Base-by-base conservation (phyloP, 2,797 vertebrate species). In the Toxotes lorentzi region DNA sequence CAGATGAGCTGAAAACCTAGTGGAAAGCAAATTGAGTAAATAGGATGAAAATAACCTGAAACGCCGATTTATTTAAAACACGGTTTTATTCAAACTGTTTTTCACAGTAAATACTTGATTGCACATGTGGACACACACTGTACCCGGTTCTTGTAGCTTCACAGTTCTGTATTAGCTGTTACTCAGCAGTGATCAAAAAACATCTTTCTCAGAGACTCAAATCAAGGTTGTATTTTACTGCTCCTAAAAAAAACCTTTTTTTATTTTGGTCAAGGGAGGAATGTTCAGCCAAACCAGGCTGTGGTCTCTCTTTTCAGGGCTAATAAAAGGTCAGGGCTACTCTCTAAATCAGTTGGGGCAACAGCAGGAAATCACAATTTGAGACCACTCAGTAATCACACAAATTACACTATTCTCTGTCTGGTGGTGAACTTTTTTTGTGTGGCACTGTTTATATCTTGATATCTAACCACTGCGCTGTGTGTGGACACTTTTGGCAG, bases 351-450 rank as follows among this genome's bases (percentile, higher is more conserved):
- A 90, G 86, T 85, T 70, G 86, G 66, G 78, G 64, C 79, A 86
- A 83, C 72, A 85, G 81, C 82, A 85, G 85, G 83, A 93, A 88
- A 90, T 90, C 86, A 85, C 86, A 86, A 87, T 91, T 91, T 88
- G 81, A 88, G 85, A 70, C 90, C 88, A 89, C 92, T 93, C 78
- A 35, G 88, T 90, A 93, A 94, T 95, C 93, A 93, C 88, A 87
- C 68, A 90, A 90, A 94, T 90, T 84, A 86, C 74, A 64, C 84
- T 86, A 69, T 58, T 77, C 70, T 78, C 78, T 63, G 48, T 61
- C 59, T 71, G 67, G n/a, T 68, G 65, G 40, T 40, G 66, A 71
- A 50, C 1, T 23, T 30, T 65, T 51, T 51, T 12, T 9, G 13
- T 50, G 21, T 13, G 51, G 58, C 19, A 24, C 30, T 81, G 61